Evolutionary conservation across 2,113 vertebrate species (phyloP).

Genomic region (Maccullochella peelii): DNA sequence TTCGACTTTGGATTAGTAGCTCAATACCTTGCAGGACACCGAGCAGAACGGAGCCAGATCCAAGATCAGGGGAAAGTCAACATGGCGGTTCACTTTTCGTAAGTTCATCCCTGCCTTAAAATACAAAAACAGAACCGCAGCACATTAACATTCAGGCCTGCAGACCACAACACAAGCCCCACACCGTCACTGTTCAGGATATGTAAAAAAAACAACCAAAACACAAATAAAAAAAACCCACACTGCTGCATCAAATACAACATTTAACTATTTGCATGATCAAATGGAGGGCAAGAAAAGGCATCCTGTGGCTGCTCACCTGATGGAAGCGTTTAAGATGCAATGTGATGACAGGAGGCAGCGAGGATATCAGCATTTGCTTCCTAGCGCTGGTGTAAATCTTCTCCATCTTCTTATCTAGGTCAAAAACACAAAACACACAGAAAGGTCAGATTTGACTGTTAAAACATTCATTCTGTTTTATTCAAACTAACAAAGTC

Average conservation of each 20-base stretch:
- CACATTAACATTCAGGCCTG: not conserved
- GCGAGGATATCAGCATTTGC: slow-evolving; percentile 93
- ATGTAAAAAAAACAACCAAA: not conserved
- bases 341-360: slow-evolving; percentile 93
- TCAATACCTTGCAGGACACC: slow-evolving; percentile 91
- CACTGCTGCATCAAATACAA: not conserved
- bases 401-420: slow-evolving; percentile 91
- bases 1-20: not conserved
- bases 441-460: not conserved
- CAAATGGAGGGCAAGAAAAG: not conserved
- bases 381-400: slow-evolving; percentile 96
- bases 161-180: not conserved
- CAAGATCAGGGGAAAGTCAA: slow-evolving; percentile 93
- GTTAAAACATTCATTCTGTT: not conserved
- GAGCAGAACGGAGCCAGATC: slow-evolving; percentile 97
- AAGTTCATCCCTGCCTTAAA: slow-evolving; percentile 93
- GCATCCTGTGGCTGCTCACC: slow-evolving; percentile 72
- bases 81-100: slow-evolving; percentile 96
- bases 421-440: slow-evolving; percentile 47
- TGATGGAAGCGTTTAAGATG: slow-evolving; percentile 99
- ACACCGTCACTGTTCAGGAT: not conserved
- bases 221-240: too few relatives aligned
- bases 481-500: not conserved
- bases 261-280: not conserved
- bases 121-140: slow-evolving; percentile 1